A percentile compares a stretch with the other conserved stretches of the same genome.
Conservation (phyloP, 2,113 vertebrate species). For the Ailuropoda melanoleuca region DNA sequence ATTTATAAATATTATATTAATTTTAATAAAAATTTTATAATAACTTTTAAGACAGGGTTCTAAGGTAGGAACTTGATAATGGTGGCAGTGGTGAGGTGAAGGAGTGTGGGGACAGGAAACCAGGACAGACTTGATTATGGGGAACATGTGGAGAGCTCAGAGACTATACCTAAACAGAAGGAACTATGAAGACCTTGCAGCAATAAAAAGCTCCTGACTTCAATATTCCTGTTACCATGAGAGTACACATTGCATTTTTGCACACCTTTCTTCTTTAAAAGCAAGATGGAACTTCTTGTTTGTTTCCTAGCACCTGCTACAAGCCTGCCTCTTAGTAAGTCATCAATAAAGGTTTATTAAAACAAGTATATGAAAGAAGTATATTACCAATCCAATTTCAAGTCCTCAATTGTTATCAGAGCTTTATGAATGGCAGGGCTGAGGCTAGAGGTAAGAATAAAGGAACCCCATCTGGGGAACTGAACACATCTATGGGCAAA, state of each 20-base stretch:
- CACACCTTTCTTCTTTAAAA: neutral
- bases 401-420: neutral
- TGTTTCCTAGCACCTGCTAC: neutral
- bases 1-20: neutral
- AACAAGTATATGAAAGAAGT: neutral
- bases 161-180: neutral
- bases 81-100: neutral
- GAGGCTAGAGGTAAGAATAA: neutral
- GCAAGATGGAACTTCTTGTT: neutral
- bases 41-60: neutral
- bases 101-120: neutral
- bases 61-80: neutral
- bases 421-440: neutral
- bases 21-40: neutral
- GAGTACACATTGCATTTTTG: neutral
- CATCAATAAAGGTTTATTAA: neutral
- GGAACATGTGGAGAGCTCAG: neutral
- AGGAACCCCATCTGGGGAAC: neutral
- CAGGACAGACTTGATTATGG: neutral
- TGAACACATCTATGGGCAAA: neutral
- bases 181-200: neutral
- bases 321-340: neutral
- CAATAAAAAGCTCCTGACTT: neutral
- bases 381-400: neutral
- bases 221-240: neutral